Percentiles rank a stretch among this genome's conserved stretches.
phyloP scores from a whole-genome alignment of 2,797 vertebrate species.

The Nannoperca australis region DNA sequence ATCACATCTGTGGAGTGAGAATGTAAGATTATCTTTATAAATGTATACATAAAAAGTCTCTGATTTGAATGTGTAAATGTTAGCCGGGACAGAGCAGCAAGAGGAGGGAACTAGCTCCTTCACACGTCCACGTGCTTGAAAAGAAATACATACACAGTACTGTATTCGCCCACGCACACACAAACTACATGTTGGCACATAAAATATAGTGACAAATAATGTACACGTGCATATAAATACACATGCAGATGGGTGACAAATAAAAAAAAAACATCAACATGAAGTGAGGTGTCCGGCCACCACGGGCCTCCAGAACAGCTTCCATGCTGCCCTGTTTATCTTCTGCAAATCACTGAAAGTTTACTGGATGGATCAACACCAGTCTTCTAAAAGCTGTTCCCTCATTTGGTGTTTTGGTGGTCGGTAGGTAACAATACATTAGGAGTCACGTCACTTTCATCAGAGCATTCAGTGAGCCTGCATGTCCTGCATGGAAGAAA shows the following conservation, averaged over 20 bases:
- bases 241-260: not conserved
- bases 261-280: not conserved
- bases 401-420: not conserved
- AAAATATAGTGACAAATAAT: not conserved
- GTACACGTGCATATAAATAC: not conserved
- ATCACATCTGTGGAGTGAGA: not conserved
- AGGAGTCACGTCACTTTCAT: not conserved
- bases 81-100: conserved; percentile 48
- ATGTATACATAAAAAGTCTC: conserved; percentile 28
- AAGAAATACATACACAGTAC: conserved; percentile 46
- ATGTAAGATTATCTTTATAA: not conserved
- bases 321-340: not conserved
- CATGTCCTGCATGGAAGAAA: not conserved
- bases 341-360: not conserved
- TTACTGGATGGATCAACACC: not conserved
- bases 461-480: not conserved
- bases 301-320: not conserved
- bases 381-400: not conserved
- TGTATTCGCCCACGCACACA: not conserved
- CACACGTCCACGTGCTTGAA: conserved; percentile 54
- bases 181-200: not conserved
- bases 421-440: too few species aligned
- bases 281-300: not conserved
- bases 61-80: conserved; percentile 81
- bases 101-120: conserved; percentile 66